Conservation (phyloP, 2,888 invertebrate species). For the Morpho helenor region DNA sequence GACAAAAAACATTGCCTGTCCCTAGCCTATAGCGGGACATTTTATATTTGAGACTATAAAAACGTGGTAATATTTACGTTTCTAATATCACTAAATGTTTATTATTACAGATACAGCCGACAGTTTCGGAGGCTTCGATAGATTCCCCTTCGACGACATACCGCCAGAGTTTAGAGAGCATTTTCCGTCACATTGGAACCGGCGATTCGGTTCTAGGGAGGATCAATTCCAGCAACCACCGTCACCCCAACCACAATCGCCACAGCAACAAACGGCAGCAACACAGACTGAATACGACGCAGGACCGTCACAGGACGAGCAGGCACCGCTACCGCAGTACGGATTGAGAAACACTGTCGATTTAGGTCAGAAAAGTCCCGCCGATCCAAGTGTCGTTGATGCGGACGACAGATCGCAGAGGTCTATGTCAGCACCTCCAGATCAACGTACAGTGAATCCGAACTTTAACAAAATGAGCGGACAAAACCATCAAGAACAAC, state of each 20-base stretch:
- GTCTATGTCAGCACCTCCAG: conserved; percentile 90
- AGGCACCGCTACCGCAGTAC: conserved; percentile 79
- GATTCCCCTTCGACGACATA: conserved; percentile 76
- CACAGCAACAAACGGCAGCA: conserved; percentile 51
- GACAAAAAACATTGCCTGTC: too few species aligned
- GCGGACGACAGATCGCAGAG: conserved; percentile 82
- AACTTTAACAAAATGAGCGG: conserved; percentile 53
- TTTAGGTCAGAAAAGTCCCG: conserved; percentile 83
- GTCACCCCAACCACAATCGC: conserved; percentile 40
- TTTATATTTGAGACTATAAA: not conserved
- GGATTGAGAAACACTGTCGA: conserved; percentile 88
- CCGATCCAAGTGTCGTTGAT: conserved; percentile 71
- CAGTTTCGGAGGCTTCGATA: conserved; percentile 71
- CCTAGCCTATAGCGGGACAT: too few species aligned
- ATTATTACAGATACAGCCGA: conserved; percentile 70
- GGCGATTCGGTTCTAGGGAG: conserved; percentile 56
- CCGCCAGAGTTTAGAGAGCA: conserved; percentile 72
- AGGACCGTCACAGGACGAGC: conserved; percentile 42
- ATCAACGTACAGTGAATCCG: conserved; percentile 58
- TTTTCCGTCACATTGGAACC: conserved; percentile 67
- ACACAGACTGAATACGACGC: conserved; percentile 63
- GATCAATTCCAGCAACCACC: conserved; percentile 44
- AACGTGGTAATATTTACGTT: not conserved
- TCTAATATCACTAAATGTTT: conserved; percentile 40
- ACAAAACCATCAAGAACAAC: conserved; percentile 49